phyloP scores from a whole-genome alignment of 2,113 vertebrate genomes.

The Ploceus nigricollis region DNA sequence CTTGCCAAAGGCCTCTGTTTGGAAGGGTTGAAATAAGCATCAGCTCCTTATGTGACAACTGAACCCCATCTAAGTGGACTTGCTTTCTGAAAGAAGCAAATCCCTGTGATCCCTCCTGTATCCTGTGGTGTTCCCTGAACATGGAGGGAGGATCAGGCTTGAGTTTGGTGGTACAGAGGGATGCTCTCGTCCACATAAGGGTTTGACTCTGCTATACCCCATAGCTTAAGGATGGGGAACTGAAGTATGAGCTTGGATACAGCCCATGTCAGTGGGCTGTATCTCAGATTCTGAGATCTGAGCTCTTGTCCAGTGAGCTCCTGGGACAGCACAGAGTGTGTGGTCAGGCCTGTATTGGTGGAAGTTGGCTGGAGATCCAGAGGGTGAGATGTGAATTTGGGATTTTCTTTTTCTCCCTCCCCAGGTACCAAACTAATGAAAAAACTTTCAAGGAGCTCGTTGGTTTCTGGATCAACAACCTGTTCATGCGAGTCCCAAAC shows the following conservation, averaged over 20 bases:
- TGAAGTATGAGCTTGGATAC: not conserved
- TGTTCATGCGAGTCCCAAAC: slow-evolving; percentile 70
- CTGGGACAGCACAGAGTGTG: not conserved
- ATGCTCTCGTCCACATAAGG: not conserved
- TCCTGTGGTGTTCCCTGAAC: not conserved
- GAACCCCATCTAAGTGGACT: not conserved
- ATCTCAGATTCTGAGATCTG: not conserved
- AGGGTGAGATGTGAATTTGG: not conserved
- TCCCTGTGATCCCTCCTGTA: not conserved
- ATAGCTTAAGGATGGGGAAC: not conserved
- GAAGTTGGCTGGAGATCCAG: not conserved
- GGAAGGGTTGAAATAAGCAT: not conserved
- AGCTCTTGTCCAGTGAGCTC: not conserved
- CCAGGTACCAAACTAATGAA: slow-evolving; percentile 56
- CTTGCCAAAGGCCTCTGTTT: not conserved
- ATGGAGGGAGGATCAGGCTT: not conserved
- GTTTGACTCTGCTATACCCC: not conserved
- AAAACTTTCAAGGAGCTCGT: slow-evolving; percentile 61
- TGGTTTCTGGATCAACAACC: slow-evolving; percentile 75
- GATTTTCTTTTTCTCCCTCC: not conserved
- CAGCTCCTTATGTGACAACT: not conserved
- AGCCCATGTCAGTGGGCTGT: not conserved
- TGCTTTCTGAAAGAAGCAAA: not conserved
- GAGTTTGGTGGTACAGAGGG: not conserved
- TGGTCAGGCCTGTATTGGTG: not conserved